Evolutionary conservation across 2,797 vertebrate species (phyloP).

Genomic region (Carcharodon carcharias): DNA sequence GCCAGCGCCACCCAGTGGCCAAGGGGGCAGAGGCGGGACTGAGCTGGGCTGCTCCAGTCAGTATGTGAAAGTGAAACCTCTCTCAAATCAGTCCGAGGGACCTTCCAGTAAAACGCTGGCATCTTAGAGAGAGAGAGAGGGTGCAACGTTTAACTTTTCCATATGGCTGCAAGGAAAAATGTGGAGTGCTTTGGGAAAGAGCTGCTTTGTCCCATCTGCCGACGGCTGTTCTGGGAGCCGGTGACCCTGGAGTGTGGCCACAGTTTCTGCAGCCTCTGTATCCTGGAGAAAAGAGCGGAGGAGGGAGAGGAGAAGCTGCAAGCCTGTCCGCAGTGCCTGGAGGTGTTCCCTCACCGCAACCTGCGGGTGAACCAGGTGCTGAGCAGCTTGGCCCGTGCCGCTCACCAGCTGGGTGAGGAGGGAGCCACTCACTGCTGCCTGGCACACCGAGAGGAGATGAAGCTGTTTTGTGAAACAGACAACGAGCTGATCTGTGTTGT

Average conservation of each 20-base stretch:
- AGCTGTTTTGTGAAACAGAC: background rate
- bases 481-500: background rate
- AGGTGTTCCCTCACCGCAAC: background rate
- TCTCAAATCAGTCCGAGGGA: too few species aligned
- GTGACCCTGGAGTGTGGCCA: background rate
- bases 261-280: background rate
- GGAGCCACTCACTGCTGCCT: background rate
- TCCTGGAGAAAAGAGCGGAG: background rate
- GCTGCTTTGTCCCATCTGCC: background rate
- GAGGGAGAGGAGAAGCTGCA: background rate
- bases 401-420: accelerated
- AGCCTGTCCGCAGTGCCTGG: background rate
- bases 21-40: too few species aligned
- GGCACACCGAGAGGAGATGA: background rate
- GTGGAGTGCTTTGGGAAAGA: background rate
- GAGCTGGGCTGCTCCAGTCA: too few species aligned
- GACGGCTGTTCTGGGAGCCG: background rate
- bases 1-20: too few species aligned
- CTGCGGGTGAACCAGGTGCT: background rate
- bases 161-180: background rate
- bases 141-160: accelerated
- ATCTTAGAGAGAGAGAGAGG: too few species aligned
- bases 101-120: too few species aligned
- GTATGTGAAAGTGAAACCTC: too few species aligned
- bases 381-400: background rate